Base-by-base conservation (phyloP, 2,888 invertebrate genomes). In the Clitarchus hookeri region DNA sequence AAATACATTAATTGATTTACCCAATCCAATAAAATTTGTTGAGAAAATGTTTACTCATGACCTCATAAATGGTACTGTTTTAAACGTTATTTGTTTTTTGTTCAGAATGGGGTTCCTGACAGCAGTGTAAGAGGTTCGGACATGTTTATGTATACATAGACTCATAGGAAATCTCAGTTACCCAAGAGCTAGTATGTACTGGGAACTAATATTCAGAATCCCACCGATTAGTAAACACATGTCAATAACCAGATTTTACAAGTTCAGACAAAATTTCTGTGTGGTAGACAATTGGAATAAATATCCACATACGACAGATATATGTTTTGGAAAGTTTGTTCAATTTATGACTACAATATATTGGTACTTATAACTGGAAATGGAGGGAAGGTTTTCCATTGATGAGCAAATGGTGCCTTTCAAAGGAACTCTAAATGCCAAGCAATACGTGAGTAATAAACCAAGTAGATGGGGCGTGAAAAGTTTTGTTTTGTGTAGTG, bases 361-460 rank as follows among this genome's bases (percentile, higher is more conserved):
- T 83, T 82, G 88, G 84, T 89, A 88, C 84, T 78, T 83, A 16
- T 85, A 87, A 84, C 87, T 89, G 82, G 80, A 86, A 77, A 13
- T 87, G 77, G 87, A 88, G 84, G 86, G 88, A 86, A 86, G 85
- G 53, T 54, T 87, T 44, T 86, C 87, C 78, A 84, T 89, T n/a
- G 88, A 89, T 88, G 89, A 89, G 83, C 86, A 86, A 84, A 89
- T 89, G 87, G 87, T 89, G 13, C 89, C 89, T 19, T 89, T 89
- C 87, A 89, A 85, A 84, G 88, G 89, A 44, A 48, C 87, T 19
- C 85, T 88, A 44, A 84, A 44, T 77, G 78, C 88, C 23, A 85
- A 84, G 79, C 85, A 65, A 83, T 87, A n/a, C 26, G 79, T 26
- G 84, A 83, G 12, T 54, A 65, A 65, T n/a, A 65, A 65, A 65